Evolutionary conservation across 2,888 invertebrate genomes (phyloP).

Genomic region (Eledona agricola): DNA sequence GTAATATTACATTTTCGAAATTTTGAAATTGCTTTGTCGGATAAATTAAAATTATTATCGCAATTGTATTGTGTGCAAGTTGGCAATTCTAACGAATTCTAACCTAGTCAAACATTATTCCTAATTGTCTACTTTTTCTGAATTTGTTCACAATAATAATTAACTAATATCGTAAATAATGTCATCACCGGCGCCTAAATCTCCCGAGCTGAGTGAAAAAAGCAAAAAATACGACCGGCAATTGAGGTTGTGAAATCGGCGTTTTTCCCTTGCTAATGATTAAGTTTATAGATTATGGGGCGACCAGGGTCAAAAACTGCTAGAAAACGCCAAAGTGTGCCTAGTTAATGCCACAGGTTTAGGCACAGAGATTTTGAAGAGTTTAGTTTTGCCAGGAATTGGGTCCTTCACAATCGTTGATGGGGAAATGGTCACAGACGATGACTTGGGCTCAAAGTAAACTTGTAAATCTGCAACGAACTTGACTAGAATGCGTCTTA

Average conservation of each 20-base stretch:
- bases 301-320: conserved; percentile 91
- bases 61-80: too few species aligned
- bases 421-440: conserved; percentile 84
- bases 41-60: too few species aligned
- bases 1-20: too few species aligned
- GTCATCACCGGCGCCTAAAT: conserved; percentile 73
- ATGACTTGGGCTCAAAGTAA: conserved; percentile 94
- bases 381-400: conserved; percentile 92
- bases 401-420: conserved; percentile 94
- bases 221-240: conserved; percentile 80
- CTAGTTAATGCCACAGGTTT: conserved; percentile 92
- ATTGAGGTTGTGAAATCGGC: too few species aligned
- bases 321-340: conserved; percentile 92
- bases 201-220: conserved; percentile 73
- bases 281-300: conserved; percentile 85
- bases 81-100: too few species aligned
- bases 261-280: too few species aligned
- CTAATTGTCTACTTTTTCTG: not conserved
- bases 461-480: conserved; percentile 1
- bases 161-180: conserved; percentile 52
- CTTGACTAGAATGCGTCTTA: conserved; percentile 1
- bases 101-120: not conserved
- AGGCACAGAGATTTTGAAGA: conserved; percentile 95
- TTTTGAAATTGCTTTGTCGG: too few species aligned
- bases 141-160: not conserved